Conservation (phyloP, 2,113 vertebrate genomes). For the Silurus asotus region DNA sequence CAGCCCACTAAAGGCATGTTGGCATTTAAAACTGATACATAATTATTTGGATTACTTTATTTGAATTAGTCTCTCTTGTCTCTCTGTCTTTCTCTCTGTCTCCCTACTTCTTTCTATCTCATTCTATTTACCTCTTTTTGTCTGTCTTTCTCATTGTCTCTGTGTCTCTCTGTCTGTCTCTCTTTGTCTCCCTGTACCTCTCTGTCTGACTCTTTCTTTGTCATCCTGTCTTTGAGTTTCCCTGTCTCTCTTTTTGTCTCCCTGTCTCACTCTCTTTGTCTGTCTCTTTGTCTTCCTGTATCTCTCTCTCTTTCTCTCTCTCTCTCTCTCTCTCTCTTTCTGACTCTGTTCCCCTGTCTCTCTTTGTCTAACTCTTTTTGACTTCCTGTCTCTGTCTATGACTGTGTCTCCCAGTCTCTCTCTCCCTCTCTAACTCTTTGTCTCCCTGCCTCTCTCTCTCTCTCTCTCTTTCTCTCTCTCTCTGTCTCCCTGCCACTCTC, state of each 20-base stretch:
- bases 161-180: background rate
- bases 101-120: background rate
- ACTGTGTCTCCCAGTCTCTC: no score
- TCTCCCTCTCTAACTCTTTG: no score
- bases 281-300: background rate
- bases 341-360: background rate
- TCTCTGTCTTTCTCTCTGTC: background rate
- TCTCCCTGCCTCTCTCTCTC: no score
- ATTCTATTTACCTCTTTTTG: background rate
- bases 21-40: no score
- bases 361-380: no score
- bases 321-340: background rate
- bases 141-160: background rate
- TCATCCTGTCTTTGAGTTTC: background rate
- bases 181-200: background rate
- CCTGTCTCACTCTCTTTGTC: background rate
- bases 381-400: no score
- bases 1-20: no score
- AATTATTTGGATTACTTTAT: no score
- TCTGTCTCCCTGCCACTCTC: background rate
- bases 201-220: background rate
- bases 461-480: no score
- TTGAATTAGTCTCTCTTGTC: background rate
- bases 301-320: background rate
- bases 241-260: background rate